phyloP scores from a whole-genome alignment of 1,140 invertebrate species.

The Arctopsyche grandis region DNA sequence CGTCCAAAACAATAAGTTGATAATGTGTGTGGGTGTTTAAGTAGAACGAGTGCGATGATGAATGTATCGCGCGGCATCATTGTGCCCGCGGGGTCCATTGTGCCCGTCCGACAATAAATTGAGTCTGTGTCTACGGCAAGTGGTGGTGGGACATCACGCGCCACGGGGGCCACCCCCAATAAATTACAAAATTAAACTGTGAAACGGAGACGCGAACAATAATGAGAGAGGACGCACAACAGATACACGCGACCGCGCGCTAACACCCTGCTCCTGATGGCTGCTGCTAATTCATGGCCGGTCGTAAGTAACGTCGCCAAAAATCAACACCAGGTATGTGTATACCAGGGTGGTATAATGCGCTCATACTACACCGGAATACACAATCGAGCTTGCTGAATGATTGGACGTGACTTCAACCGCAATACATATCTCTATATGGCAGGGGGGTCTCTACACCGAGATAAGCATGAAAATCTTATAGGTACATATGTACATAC shows the following conservation, averaged over 20 bases:
- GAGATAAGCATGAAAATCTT: too few species aligned
- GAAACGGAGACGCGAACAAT: slow-evolving; percentile 10
- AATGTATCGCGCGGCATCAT: slow-evolving; percentile 40
- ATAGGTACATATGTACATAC: too few species aligned
- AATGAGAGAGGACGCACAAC: slow-evolving; percentile 29
- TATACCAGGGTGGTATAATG: too few species aligned
- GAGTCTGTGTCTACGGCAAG: slow-evolving; percentile 41
- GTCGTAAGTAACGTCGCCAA: background rate
- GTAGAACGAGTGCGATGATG: slow-evolving; percentile 33
- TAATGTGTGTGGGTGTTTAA: background rate
- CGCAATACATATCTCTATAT: too few species aligned
- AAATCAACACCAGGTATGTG: too few species aligned
- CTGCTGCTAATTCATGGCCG: slow-evolving; percentile 14
- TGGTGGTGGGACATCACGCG: slow-evolving; percentile 22
- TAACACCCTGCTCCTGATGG: slow-evolving; percentile 4
- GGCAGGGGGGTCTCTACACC: too few species aligned
- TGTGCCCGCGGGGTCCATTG: slow-evolving; percentile 31
- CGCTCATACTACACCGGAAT: too few species aligned
- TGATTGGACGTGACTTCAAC: too few species aligned
- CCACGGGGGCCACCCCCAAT: slow-evolving; percentile 25
- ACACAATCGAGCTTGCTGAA: too few species aligned
- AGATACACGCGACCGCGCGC: slow-evolving; percentile 17
- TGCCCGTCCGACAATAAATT: slow-evolving; percentile 37
- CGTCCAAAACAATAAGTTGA: too few species aligned
- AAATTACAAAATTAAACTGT: slow-evolving; percentile 43